Conservation (phyloP, 2,113 vertebrate genomes). For the Podiceps cristatus region DNA sequence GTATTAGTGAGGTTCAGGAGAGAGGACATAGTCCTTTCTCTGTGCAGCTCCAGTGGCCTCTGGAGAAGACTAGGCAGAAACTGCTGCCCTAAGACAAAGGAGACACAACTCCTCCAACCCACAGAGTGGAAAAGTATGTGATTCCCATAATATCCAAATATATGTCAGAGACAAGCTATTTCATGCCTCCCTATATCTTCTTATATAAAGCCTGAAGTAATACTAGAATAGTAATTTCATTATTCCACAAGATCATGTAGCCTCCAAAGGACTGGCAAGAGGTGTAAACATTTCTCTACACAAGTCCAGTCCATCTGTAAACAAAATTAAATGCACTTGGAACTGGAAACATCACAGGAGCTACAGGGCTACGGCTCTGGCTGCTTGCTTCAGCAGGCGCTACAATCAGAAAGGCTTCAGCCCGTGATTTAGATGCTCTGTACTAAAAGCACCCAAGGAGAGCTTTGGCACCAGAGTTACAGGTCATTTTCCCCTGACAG, state of each 20-base stretch:
- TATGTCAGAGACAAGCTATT: background rate
- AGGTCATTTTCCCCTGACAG: background rate
- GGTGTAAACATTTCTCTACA: accelerated
- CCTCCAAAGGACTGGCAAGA: background rate
- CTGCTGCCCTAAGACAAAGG: background rate
- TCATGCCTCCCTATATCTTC: background rate
- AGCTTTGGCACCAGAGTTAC: background rate
- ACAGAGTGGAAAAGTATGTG: background rate
- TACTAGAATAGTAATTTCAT: background rate
- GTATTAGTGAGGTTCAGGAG: background rate
- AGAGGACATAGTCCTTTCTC: background rate
- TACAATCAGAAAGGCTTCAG: background rate
- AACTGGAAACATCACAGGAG: background rate
- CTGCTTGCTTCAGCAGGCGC: background rate
- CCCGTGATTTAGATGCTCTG: background rate
- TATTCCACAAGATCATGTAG: background rate
- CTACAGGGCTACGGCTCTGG: background rate
- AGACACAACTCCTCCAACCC: background rate
- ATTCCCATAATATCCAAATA: background rate
- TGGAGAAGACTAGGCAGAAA: background rate
- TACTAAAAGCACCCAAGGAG: background rate
- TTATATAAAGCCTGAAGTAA: background rate
- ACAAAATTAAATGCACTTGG: background rate
- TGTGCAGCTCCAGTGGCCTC: background rate
- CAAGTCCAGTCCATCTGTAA: background rate